These are phyloP conservation scores for Drosophila bipectinata DNA, from an alignment of 1,140 invertebrate species.

Conservation along the genomic window DNA sequence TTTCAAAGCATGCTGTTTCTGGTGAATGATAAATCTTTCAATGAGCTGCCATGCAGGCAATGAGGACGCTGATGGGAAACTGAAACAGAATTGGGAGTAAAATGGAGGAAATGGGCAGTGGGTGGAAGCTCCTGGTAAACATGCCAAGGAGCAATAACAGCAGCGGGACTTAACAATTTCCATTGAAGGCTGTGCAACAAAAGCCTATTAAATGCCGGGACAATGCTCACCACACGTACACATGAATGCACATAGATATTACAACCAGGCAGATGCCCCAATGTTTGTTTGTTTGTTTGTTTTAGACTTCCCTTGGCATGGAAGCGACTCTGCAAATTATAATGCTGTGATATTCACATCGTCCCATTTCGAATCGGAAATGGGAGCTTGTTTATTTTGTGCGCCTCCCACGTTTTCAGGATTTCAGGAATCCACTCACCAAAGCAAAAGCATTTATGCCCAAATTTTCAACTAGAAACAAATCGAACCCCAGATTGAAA, in stretches of 20 bases:
- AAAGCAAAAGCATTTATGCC: constrained; percentile 19
- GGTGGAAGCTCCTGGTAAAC: constrained; percentile 28
- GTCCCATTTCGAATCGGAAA: constrained; percentile 23
- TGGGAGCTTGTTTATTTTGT: constrained; percentile 24
- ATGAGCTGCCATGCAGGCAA: constrained; percentile 45
- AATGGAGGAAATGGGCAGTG: background rate
- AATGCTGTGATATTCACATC: constrained; percentile 66
- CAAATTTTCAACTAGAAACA: constrained; percentile 26
- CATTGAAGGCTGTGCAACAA: constrained; percentile 67
- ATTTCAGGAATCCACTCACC: constrained; percentile 21
- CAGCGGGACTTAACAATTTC: constrained; percentile 51
- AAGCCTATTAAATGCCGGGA: constrained; percentile 73
- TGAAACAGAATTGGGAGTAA: constrained; percentile 19
- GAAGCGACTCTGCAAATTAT: constrained; percentile 64
- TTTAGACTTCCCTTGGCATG: constrained; percentile 24
- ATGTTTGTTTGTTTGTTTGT: constrained; percentile 46
- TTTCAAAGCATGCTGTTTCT: constrained; percentile 22
- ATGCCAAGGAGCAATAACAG: constrained; percentile 38
- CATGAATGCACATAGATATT: constrained; percentile 39
- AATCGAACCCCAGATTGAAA: background rate
- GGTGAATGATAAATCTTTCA: constrained; percentile 73
- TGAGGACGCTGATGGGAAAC: constrained; percentile 16
- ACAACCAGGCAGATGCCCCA: constrained; percentile 28
- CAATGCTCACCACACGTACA: constrained; percentile 50
- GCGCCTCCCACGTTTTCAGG: constrained; percentile 41